Evolutionary conservation across 2,888 invertebrate species (phyloP), one percentile per base, ranked within the genome.

Genomic region (Branchipolynoe longqiensis): DNA sequence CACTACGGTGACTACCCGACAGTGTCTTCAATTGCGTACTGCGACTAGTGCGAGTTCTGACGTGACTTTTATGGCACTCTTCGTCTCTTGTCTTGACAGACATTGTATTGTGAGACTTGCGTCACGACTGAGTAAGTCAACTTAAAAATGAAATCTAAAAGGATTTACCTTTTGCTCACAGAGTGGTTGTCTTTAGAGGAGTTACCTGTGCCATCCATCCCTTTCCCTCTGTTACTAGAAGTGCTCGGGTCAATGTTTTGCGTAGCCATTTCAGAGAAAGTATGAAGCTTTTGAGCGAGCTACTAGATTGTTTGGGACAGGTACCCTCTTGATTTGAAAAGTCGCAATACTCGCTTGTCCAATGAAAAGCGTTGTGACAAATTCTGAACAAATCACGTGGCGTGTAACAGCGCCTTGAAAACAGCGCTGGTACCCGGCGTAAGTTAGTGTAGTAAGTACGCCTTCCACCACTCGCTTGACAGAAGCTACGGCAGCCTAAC

Each of bases 101-200:
- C n/a, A n/a, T n/a, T n/a, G n/a, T n/a, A n/a, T n/a, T n/a, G n/a
- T n/a, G n/a, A n/a, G n/a, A n/a, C n/a, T n/a, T n/a, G n/a, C n/a
- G n/a, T n/a, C n/a, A n/a, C n/a, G n/a, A n/a, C n/a, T n/a, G n/a
- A n/a, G n/a, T n/a, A n/a, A n/a, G n/a, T n/a, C n/a, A n/a, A n/a
- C n/a, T n/a, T n/a, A n/a, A n/a, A n/a, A n/a, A n/a, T n/a, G n/a
- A n/a, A n/a, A n/a, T n/a, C n/a, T 18, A 18, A 48, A 48, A 18
- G 12, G 36, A 14, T n/a, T 33, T 74, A 87, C 88, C 88, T 87
- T 86, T 88, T 88, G 38, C 86, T 88, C 40, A 88, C 88, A 3
- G 88, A 88, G 74, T 88, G 88, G 38, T 82, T 85, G 56, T 88
- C 88, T 54, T 87, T 88, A 14, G 85, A 54, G 38, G 41, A 62